Evolutionary conservation across 2,113 vertebrate species (phyloP).

Genomic region (Picathartes gymnocephalus): DNA sequence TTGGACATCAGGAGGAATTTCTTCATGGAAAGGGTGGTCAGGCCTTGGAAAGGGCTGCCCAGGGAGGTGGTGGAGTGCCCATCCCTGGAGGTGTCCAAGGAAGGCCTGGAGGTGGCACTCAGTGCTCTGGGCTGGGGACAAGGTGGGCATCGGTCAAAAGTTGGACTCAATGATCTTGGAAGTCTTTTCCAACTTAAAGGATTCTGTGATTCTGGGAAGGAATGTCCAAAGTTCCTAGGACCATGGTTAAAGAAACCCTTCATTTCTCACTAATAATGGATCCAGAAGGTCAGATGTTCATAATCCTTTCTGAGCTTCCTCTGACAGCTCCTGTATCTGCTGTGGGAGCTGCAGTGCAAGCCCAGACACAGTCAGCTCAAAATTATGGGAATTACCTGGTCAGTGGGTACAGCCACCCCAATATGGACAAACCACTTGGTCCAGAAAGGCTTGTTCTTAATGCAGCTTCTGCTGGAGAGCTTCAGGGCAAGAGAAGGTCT

Average conservation of each 20-base stretch:
- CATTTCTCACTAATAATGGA: not conserved
- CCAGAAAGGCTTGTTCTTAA: not conserved
- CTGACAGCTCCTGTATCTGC: not conserved
- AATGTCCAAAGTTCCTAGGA: not conserved
- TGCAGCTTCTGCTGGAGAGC: not conserved
- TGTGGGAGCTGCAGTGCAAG: not conserved
- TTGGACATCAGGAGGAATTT: not conserved
- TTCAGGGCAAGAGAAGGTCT: not conserved
- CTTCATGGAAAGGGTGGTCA: fast-evolving
- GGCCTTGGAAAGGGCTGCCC: not conserved
- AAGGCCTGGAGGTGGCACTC: not conserved
- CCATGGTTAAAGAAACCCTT: not conserved
- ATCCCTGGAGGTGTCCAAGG: not conserved
- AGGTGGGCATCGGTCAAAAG: fast-evolving
- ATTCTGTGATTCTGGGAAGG: not conserved
- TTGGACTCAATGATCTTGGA: not conserved
- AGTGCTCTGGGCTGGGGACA: not conserved
- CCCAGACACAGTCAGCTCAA: not conserved
- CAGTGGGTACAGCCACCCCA: not conserved
- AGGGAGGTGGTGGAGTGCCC: fast-evolving
- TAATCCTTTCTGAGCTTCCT: not conserved
- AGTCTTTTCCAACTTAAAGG: not conserved
- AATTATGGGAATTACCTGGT: not conserved
- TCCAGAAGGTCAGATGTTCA: not conserved
- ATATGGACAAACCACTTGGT: not conserved